phyloP scores from a whole-genome alignment of 2,888 invertebrate species.

The Cabera pusaria region DNA sequence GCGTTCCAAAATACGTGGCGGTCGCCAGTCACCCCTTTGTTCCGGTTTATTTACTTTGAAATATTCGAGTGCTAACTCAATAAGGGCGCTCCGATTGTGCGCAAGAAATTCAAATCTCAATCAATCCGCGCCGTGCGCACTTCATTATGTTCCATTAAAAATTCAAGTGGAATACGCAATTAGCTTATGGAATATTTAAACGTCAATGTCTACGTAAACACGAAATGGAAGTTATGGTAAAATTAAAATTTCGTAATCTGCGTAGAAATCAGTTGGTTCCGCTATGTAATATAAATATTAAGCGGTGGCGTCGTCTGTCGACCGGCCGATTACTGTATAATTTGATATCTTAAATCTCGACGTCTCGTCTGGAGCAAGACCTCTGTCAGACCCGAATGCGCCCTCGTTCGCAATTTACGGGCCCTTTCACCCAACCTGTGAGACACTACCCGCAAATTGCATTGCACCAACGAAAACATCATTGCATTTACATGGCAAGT shows the following conservation, averaged over 20 bases:
- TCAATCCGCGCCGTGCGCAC: constrained; percentile 65
- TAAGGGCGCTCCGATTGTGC: constrained; percentile 66
- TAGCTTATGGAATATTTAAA: constrained; percentile 77
- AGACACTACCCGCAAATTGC: constrained; percentile 47
- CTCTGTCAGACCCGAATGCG: constrained; percentile 67
- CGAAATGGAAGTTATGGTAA: constrained; percentile 65
- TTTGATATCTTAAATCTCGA: constrained; percentile 75
- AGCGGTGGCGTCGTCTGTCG: constrained; percentile 54
- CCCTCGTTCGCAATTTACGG: constrained; percentile 71
- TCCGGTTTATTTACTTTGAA: constrained; percentile 67
- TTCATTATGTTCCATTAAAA: constrained; percentile 76
- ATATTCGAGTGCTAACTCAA: constrained; percentile 73
- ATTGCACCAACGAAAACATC: constrained; percentile 39
- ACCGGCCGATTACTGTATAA: constrained; percentile 73
- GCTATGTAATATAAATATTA: constrained; percentile 76
- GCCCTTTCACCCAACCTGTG: constrained; percentile 65
- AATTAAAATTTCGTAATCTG: constrained; percentile 72
- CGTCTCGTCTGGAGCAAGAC: constrained; percentile 57
- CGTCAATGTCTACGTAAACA: constrained; percentile 68
- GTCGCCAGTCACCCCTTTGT: constrained; percentile 48
- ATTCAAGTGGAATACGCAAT: constrained; percentile 73
- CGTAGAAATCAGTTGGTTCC: constrained; percentile 65
- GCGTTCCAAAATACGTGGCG: constrained; percentile 35
- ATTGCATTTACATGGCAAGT: constrained; percentile 30
- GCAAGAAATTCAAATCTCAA: constrained; percentile 78